phyloP scores from a whole-genome alignment of 2,113 vertebrate genomes.

The Rhinoderma darwinii region DNA sequence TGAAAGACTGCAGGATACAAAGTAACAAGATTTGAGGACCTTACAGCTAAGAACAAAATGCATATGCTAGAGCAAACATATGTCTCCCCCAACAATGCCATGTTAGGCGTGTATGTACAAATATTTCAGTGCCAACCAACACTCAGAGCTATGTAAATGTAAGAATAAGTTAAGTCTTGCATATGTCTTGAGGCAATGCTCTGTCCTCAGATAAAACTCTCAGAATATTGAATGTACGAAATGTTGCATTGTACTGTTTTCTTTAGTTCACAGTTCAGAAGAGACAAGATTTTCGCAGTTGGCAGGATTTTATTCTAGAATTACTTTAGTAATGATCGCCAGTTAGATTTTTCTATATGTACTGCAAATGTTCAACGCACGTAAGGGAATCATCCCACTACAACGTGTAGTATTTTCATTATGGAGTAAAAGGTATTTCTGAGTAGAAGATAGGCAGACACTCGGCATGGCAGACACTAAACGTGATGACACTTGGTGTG shows the following conservation, averaged over 20 bases:
- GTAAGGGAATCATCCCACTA: background rate
- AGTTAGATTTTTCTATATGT: background rate
- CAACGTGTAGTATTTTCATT: background rate
- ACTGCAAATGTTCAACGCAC: background rate
- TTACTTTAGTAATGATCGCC: background rate
- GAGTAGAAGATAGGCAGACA: too few species aligned
- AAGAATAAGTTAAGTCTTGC: constrained; percentile 48
- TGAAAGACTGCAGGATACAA: constrained; percentile 34
- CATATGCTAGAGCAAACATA: constrained; percentile 51
- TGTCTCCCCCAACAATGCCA: constrained; percentile 42
- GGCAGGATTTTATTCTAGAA: background rate
- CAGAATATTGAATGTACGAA: constrained; percentile 25
- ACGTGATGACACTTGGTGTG: too few species aligned
- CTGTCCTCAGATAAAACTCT: constrained; percentile 44
- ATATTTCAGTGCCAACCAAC: constrained; percentile 35
- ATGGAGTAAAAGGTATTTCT: too few species aligned
- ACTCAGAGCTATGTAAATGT: constrained; percentile 41
- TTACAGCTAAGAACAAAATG: constrained; percentile 31
- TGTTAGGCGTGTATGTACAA: constrained; percentile 40
- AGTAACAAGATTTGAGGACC: constrained; percentile 40
- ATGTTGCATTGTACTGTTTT: constrained; percentile 14
- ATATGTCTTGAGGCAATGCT: constrained; percentile 42
- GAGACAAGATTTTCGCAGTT: background rate
- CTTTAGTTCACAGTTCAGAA: background rate
- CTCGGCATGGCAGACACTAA: too few species aligned